phyloP scores from a whole-genome alignment of 2,888 invertebrate genomes.

The Alitta virens region DNA sequence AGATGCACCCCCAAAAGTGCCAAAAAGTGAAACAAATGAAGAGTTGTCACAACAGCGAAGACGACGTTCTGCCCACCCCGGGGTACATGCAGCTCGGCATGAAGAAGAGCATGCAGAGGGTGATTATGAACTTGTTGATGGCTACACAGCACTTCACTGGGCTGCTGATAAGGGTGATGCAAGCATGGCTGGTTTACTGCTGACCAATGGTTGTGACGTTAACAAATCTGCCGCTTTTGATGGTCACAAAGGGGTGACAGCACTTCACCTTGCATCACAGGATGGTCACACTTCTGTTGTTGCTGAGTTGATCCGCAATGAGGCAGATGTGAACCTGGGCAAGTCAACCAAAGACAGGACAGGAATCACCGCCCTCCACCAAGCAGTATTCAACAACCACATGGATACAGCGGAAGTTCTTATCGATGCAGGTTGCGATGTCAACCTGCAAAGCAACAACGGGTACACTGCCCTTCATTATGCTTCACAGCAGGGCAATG shows the following conservation, averaged over 20 bases:
- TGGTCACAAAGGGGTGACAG: constrained; percentile 7
- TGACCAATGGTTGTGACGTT: not conserved
- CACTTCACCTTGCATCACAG: constrained; percentile 11
- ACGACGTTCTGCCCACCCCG: too few relatives aligned
- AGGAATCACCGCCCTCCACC: constrained; percentile 15
- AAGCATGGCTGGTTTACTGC: not conserved
- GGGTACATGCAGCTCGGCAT: not conserved
- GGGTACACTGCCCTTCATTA: constrained; percentile 30
- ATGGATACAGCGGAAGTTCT: constrained; percentile 6
- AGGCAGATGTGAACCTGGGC: constrained; percentile 2
- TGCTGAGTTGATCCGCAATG: constrained; percentile 5
- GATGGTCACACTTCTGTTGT: constrained; percentile 11
- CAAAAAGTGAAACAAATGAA: too few relatives aligned
- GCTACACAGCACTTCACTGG: constrained; percentile 15
- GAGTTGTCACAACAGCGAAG: too few relatives aligned
- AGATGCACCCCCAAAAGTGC: too few relatives aligned
- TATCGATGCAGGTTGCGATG: constrained; percentile 20
- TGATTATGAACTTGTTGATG: not conserved
- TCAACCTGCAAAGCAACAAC: constrained; percentile 27
- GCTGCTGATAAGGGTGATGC: constrained; percentile 15
- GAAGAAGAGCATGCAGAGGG: not conserved
- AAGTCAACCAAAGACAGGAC: constrained; percentile 10
- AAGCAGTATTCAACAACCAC: constrained; percentile 15
- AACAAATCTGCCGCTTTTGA: constrained; percentile 14
- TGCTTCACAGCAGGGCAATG: constrained; percentile 29